Base-by-base conservation (phyloP, 2,113 vertebrate species). In the Corythornis cristatus region DNA sequence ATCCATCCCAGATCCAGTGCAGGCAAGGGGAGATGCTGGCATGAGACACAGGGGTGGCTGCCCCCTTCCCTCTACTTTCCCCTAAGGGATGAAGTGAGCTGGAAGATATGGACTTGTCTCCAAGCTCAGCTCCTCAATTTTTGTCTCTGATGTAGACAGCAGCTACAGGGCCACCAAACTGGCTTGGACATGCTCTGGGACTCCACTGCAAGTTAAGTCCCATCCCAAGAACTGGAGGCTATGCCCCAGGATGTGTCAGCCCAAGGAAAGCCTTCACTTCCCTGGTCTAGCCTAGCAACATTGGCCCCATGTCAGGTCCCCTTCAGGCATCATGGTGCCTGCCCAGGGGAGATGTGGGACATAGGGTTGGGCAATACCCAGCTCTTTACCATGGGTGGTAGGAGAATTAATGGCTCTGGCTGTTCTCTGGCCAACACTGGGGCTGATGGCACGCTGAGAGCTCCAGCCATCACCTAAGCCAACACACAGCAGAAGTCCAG, bases 331-430 rank as follows among this genome's bases (percentile, higher is more conserved):
- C 1, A 0, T 1, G 5, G 6, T 16, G 8, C 46, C 73, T 25
- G 10, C 19, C 42, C 8, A 1, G 40, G 53, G 18, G 9, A 4
- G 46, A 2, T 4, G 70, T 1, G 1, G 10, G 23, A 0, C 4
- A 5, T 3, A 5, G 56, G 25, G 26, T 17, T 29, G 45, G 50
- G 3, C 2, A 1, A 8, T 2, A 33, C 78, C 11, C 33, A 0
- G 21, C 25, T 40, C 78, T 25, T 0, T 0, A 53, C 17, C 21
- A 1, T 0, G 1, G 21, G 11, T 1, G 0, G 3, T 9, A 1
- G 57, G n/a, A 58, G 12, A n/a, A 31, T 13, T 20, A 48, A 12
- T 48, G 54, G 4, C 25, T 89, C 37, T 60, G 53, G 33, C 21
- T 1, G 1, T 35, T 51, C 2, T 48, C 12, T 28, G 33, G 21